Conservation (phyloP, 2,113 vertebrate species). For the Eptatretus burgeri region DNA sequence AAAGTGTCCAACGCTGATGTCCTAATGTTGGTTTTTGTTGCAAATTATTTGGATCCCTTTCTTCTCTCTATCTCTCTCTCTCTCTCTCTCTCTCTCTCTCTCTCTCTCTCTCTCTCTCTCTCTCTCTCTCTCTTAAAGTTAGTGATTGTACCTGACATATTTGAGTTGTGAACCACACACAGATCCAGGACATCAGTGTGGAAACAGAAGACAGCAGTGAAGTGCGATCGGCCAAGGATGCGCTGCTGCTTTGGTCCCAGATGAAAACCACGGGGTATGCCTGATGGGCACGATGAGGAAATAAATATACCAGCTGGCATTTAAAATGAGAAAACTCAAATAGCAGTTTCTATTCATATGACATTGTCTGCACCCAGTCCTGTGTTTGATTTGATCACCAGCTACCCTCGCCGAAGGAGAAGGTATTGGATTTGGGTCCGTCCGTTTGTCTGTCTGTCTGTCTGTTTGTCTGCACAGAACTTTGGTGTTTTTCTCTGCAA, state of each 20-base stretch:
- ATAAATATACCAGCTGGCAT: background rate
- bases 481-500: too few species aligned
- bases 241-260: conserved; percentile 73
- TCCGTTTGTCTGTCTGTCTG: too few species aligned
- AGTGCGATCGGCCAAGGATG: conserved; percentile 71
- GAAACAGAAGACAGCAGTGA: conserved; percentile 76
- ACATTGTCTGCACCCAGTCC: too few species aligned
- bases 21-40: conserved; percentile 1
- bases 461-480: too few species aligned
- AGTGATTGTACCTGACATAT: too few species aligned
- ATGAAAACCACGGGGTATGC: conserved; percentile 68
- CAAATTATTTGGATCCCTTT: background rate
- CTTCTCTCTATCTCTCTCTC: too few species aligned
- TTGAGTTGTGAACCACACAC: conserved; percentile 2
- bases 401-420: too few species aligned
- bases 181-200: conserved; percentile 84
- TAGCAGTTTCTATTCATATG: background rate
- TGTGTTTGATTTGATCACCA: too few species aligned
- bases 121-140: too few species aligned
- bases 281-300: background rate
- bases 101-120: background rate
- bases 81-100: background rate
- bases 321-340: background rate
- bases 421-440: too few species aligned
- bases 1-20: background rate